Evolutionary conservation across 92 coral and sea anemone species (phyloP).

Genomic region (Pocillopora meandrina): DNA sequence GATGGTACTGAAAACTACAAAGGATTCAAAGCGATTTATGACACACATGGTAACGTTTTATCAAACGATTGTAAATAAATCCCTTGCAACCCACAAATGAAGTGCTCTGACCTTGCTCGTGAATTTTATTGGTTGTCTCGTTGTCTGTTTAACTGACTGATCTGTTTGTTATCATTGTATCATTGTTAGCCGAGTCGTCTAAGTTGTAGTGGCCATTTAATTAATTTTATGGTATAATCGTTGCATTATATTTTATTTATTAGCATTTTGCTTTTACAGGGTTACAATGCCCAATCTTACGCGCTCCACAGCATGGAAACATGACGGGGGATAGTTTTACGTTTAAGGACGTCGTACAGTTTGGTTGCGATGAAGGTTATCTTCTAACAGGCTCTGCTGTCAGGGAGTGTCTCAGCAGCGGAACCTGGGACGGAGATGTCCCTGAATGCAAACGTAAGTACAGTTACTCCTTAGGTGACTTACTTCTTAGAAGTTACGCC

Average conservation of each 20-base stretch:
- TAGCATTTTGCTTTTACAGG: conserved; percentile 44
- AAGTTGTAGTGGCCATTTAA: too few species aligned
- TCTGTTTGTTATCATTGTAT: too few species aligned
- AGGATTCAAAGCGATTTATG: conserved; percentile 84
- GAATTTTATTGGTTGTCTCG: too few species aligned
- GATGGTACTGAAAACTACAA: conserved; percentile 72
- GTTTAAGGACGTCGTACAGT: conserved; percentile 82
- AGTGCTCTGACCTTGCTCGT: too few species aligned
- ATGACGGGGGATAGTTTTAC: conserved; percentile 84
- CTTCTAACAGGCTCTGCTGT: conserved; percentile 74
- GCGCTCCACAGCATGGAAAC: conserved; percentile 74
- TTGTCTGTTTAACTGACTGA: too few species aligned
- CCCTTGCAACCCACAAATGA: too few species aligned
- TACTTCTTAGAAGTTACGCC: background rate
- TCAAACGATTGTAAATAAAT: too few species aligned
- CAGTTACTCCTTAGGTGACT: background rate
- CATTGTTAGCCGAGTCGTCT: too few species aligned
- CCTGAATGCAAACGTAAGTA: conserved; percentile 88
- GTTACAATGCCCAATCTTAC: conserved; percentile 70
- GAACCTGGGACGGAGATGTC: conserved; percentile 75
- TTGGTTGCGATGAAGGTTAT: conserved; percentile 82
- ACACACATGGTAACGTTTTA: conserved; percentile 80
- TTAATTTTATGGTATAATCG: too few species aligned
- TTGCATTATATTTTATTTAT: background rate
- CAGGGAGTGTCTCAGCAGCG: conserved; percentile 76